Conservation (phyloP, 2,113 vertebrate species). For the Oxyruncus cristatus region DNA sequence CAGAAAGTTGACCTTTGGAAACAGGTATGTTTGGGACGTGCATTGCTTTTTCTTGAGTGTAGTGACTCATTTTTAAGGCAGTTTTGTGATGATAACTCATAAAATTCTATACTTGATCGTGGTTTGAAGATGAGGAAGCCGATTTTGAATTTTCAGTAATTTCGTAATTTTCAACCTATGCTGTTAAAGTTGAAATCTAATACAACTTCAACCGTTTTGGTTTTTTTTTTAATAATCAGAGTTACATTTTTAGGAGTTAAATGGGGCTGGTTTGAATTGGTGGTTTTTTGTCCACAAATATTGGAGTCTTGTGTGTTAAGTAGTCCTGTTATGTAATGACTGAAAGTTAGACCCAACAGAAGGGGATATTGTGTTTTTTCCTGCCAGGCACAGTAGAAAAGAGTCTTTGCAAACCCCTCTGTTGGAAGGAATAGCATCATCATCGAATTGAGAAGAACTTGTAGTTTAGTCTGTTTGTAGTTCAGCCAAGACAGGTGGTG, state of each 20-base stretch:
- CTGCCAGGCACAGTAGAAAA: neutral
- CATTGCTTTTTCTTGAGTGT: neutral
- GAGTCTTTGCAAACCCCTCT: neutral
- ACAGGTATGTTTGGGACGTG: rapidly evolving
- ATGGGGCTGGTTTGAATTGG: neutral
- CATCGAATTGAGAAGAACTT: neutral
- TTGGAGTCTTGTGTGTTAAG: neutral
- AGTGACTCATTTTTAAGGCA: neutral
- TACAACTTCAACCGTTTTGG: neutral
- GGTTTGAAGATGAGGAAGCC: neutral
- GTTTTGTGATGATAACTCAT: neutral
- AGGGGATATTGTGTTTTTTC: neutral
- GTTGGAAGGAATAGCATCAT: neutral
- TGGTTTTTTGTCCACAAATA: neutral
- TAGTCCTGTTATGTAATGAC: neutral
- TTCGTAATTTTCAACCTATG: neutral
- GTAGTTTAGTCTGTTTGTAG: neutral
- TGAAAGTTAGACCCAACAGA: neutral
- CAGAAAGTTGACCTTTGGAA: neutral
- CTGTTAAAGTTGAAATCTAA: neutral
- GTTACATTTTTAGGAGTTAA: neutral
- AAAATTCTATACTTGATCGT: neutral
- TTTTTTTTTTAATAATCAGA: neutral
- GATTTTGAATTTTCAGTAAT: neutral
- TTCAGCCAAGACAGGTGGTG: neutral